A percentile compares a stretch with the other conserved stretches of the same genome.
Conservation (phyloP, 2,888 invertebrate genomes). For the Lycia hirtaria region DNA sequence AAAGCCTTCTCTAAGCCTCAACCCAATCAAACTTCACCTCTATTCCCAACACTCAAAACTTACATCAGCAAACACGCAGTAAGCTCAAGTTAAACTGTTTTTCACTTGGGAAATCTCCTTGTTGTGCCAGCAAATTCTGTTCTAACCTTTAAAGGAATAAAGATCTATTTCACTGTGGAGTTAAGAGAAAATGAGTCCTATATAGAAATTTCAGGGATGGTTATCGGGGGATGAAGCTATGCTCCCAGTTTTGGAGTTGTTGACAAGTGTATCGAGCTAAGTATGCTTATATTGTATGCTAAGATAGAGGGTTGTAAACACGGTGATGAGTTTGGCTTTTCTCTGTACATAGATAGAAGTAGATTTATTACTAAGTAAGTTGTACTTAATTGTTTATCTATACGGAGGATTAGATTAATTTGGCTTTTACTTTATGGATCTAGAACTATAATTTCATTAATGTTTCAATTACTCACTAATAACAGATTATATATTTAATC, state of each 20-base stretch:
- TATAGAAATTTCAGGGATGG: constrained; percentile 64
- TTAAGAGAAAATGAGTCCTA: constrained; percentile 77
- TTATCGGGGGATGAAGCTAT: constrained; percentile 52
- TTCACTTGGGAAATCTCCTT: constrained; percentile 48
- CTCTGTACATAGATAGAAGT: constrained; percentile 17
- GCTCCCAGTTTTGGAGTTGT: constrained; percentile 61
- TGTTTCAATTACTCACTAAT: no score
- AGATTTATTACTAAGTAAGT: constrained; percentile 9
- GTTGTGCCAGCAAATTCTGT: constrained; percentile 82
- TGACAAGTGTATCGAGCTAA: constrained; percentile 53
- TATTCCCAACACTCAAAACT: constrained; percentile 2
- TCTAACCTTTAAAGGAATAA: constrained; percentile 81
- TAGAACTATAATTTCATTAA: neutral
- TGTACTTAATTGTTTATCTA: constrained; percentile 13
- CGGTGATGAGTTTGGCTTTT: constrained; percentile 55
- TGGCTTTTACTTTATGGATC: constrained; percentile 5
- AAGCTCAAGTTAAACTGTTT: constrained; percentile 42
- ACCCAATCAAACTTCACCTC: constrained; percentile 41
- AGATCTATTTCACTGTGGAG: constrained; percentile 78
- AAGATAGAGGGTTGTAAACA: constrained; percentile 62
- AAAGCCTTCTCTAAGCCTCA: constrained; percentile 56
- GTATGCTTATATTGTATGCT: constrained; percentile 44
- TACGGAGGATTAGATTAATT: neutral
- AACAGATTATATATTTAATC: no score
- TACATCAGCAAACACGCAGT: constrained; percentile 13